Evolutionary conservation across 2,888 invertebrate genomes (phyloP).

Genomic region (Sisyra terminalis): DNA sequence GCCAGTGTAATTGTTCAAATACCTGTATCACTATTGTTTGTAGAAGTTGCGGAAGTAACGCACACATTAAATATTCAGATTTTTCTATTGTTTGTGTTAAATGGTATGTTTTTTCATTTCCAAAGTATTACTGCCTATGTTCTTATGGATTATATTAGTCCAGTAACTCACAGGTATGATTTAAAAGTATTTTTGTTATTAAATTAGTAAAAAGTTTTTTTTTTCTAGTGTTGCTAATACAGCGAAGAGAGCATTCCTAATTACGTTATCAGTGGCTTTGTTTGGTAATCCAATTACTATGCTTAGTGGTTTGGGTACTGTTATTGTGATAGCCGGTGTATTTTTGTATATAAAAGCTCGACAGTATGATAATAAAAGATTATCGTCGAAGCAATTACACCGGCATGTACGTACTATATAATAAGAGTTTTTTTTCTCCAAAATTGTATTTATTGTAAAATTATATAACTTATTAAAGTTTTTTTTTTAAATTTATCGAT

Average conservation of each 20-base stretch:
- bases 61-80: constrained; percentile 31
- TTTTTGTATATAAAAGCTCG: constrained; percentile 57
- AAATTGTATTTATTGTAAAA: no score
- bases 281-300: constrained; percentile 60
- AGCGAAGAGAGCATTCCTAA: constrained; percentile 58
- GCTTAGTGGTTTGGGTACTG: constrained; percentile 53
- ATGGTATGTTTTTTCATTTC: constrained; percentile 62
- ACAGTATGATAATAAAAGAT: constrained; percentile 32
- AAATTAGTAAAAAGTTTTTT: constrained; percentile 6
- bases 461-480: no score
- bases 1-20: constrained; percentile 57
- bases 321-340: constrained; percentile 53
- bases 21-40: constrained; percentile 47
- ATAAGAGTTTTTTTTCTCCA: no score
- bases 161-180: constrained; percentile 56
- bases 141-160: constrained; percentile 63
- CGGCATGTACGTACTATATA: no score
- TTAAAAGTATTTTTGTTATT: no score
- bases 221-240: constrained; percentile 58
- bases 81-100: constrained; percentile 41
- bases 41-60: constrained; percentile 36
- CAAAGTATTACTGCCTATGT: constrained; percentile 68
- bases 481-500: no score
- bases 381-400: constrained; percentile 17
- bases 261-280: constrained; percentile 57